Conservation (phyloP, 1,140 invertebrate genomes). For the Sipha flava region DNA sequence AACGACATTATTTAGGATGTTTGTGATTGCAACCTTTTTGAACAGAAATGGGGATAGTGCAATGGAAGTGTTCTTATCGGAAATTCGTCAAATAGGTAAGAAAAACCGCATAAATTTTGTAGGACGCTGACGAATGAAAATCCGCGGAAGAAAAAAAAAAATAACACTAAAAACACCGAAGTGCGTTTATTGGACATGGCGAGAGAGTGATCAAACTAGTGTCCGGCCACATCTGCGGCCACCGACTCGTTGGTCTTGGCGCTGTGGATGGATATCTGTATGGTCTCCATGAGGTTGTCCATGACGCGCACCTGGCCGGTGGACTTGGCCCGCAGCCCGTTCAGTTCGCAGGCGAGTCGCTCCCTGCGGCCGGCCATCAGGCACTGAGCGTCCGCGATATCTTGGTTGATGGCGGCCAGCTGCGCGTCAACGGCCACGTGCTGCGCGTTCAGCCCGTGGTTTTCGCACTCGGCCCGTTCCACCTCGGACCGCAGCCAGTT, state of each 20-base stretch:
- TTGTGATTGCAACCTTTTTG: too few species aligned
- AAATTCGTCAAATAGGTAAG: too few species aligned
- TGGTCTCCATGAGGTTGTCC: conserved; percentile 4
- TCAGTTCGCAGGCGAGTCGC: neutral
- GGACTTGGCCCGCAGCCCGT: neutral
- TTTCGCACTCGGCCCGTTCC: neutral
- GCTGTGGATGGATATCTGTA: neutral
- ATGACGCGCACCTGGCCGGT: neutral
- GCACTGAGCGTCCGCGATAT: neutral
- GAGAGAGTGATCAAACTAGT: too few species aligned
- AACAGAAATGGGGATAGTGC: too few species aligned
- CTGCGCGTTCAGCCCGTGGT: neutral
- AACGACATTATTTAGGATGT: too few species aligned
- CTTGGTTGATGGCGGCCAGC: neutral
- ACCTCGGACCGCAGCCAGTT: conserved; percentile 17
- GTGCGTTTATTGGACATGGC: too few species aligned
- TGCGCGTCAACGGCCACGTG: neutral
- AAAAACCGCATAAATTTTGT: too few species aligned
- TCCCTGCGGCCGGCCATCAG: neutral
- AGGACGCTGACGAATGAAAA: too few species aligned
- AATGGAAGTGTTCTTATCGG: too few species aligned
- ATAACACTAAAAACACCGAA: too few species aligned
- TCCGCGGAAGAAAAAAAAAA: too few species aligned
- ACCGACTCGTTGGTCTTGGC: neutral
- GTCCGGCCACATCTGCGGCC: neutral